phyloP scores from a whole-genome alignment of 2,113 vertebrate species.

The Himantopus leucocephalus region DNA sequence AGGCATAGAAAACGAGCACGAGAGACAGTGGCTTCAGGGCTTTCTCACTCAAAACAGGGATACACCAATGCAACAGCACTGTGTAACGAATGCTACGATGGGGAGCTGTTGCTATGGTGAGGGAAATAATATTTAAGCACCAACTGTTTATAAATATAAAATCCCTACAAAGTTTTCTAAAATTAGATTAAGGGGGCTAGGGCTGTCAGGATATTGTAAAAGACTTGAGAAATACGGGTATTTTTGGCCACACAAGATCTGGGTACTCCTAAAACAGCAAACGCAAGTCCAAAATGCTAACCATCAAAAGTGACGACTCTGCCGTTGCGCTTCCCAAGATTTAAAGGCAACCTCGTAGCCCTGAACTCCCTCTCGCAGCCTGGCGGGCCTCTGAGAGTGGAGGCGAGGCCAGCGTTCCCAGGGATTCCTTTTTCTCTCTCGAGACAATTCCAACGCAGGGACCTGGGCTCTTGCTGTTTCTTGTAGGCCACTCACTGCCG shows the following conservation, averaged over 20 bases:
- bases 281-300: not conserved
- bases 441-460: fast-evolving
- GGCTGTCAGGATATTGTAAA: conserved; percentile 26
- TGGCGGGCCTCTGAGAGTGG: not conserved
- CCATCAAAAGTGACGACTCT: not conserved
- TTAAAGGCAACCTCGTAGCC: not conserved
- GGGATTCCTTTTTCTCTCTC: not conserved
- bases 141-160: conserved; percentile 57
- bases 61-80: conserved; percentile 23
- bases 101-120: conserved; percentile 35
- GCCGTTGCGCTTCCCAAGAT: not conserved
- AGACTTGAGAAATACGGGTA: conserved; percentile 6
- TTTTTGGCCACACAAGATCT: not conserved
- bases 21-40: not conserved
- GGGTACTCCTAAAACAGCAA: not conserved
- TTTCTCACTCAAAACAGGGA: conserved; percentile 33
- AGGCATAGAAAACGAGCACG: not conserved
- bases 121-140: conserved; percentile 56
- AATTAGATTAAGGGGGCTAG: conserved; percentile 37
- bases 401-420: not conserved
- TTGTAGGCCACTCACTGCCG: fast-evolving
- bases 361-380: not conserved
- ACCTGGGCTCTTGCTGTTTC: not conserved
- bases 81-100: conserved; percentile 3
- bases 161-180: conserved; percentile 48